Evolutionary conservation across 1,140 invertebrate species (phyloP).

Genomic region (Penaeus japonicus): DNA sequence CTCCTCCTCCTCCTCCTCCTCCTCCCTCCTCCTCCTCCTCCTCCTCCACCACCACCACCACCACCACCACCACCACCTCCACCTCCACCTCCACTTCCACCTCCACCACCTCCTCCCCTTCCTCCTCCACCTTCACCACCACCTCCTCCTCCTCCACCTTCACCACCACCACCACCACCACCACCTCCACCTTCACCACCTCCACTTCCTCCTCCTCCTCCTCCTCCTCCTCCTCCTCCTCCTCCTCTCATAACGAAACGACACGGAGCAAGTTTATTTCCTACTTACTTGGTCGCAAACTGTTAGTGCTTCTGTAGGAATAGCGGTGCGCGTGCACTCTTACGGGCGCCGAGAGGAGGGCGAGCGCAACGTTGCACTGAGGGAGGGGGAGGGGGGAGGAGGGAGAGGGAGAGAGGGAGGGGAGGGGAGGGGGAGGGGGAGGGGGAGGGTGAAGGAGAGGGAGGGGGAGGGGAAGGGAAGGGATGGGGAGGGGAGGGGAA

Average conservation of each 20-base stretch:
- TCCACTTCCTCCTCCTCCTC: neutral
- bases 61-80: neutral
- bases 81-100: neutral
- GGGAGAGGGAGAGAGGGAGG: neutral
- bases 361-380: neutral
- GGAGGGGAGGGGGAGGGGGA: neutral
- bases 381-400: too few species aligned
- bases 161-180: too few species aligned
- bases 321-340: neutral
- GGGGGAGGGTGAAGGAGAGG: neutral
- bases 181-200: neutral
- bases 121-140: neutral
- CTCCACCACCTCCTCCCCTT: neutral
- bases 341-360: neutral
- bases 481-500: neutral
- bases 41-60: neutral
- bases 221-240: neutral
- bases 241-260: neutral
- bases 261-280: neutral
- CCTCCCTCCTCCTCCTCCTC: neutral
- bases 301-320: neutral
- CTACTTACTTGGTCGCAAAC: neutral
- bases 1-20: neutral
- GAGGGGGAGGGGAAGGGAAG: neutral
- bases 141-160: neutral